Base-by-base conservation (phyloP, 2,888 invertebrate species). In the Eustalomyia histrio region DNA sequence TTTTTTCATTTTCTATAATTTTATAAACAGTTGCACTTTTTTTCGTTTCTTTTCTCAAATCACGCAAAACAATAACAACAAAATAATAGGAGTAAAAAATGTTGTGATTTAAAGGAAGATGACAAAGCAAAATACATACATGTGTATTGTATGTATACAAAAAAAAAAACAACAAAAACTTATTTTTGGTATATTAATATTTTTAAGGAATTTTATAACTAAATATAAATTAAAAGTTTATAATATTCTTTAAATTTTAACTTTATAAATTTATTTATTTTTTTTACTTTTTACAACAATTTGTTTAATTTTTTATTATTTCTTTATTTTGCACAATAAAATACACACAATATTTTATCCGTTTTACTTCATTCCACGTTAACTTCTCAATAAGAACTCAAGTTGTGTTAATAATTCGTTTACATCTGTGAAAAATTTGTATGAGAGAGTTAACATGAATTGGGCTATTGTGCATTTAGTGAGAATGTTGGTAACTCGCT, bases 61-160 rank as follows among this genome's bases (percentile, higher is more conserved):
- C 73, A 24, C 55, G n/a, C 55, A 24, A 21, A 65, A 65, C 43
- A 65, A 65, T 35, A 67, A 53, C 39, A 50, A n/a, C 17, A 55
- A 12, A 29, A 52, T 16, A 65, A 52, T 63, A 57, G 58, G 64
- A 76, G 52, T 17, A 71, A 74, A 60, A 63, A 71, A 39, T 52
- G 55, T 74, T 65, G 57, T 47, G 33, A 58, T 35, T 74, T 65
- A 24, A 65, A 74, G 43, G 72, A 67, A 78, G 72, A 73, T 35
- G 67, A 68, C 67, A 78, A 61, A 78, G 61, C 65, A 72, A 57
- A 67, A 61, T n/a, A n/a, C n/a, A n/a, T n/a, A n/a, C n/a, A n/a
- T n/a, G n/a, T n/a, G n/a, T n/a, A n/a, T n/a, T 7, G 18, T 35
- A 9, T 14, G 4, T 39, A 55, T 29, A 47, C 60, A 57, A 75